Conservation (phyloP, 2,113 vertebrate species). For the Macaca fascicularis region T2T-MFA8v1.1 NC_088375.1:210338501-210339000, state of each 20-base stretch:
- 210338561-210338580: not conserved
- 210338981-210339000: not conserved
- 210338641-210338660: not conserved
- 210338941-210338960: constrained; percentile 19
- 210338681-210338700: not conserved
- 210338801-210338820: not conserved
- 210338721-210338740: not conserved
- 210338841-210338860: not conserved
- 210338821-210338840: constrained; percentile 4
- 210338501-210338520: not conserved
- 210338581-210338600: not conserved
- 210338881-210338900: not conserved
- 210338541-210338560: not conserved
- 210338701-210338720: not conserved
- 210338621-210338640: not conserved
- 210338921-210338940: constrained; percentile 32
- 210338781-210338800: not conserved
- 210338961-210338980: not conserved
- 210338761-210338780: not conserved
- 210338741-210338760: not conserved
- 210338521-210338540: not conserved
- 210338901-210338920: not conserved
- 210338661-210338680: not conserved
- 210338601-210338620: not conserved
- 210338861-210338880: not conserved